These are phyloP conservation scores for Clivina fossor DNA, from an alignment of 2,888 invertebrate genomes.

Conservation along the genomic window DNA sequence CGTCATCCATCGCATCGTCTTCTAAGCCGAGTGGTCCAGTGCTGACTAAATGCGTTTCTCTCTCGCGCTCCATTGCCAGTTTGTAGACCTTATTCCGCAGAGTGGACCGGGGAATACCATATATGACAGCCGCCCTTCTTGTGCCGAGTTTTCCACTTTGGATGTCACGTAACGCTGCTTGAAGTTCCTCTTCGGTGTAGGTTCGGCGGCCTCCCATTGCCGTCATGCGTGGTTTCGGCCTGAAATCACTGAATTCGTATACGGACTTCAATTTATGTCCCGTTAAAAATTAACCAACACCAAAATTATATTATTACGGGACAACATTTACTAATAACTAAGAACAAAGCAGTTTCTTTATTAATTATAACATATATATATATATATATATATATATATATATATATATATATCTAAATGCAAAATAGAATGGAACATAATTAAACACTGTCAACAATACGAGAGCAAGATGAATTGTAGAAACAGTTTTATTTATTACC, in stretches of 20 bases:
- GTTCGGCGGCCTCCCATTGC: conserved; percentile 70
- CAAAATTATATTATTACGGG: too few relatives aligned
- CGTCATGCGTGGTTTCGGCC: conserved; percentile 69
- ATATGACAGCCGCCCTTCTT: conserved; percentile 89
- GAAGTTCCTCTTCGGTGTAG: conserved; percentile 95
- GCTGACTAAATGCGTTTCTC: conserved; percentile 62
- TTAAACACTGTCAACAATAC: too few relatives aligned
- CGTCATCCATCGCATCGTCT: conserved; percentile 60
- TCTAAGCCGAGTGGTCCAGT: conserved; percentile 50
- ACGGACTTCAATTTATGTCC: conserved; percentile 28
- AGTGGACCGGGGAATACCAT: conserved; percentile 95
- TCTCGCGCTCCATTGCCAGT: conserved; percentile 70
- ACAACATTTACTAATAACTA: too few relatives aligned
- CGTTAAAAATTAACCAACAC: too few relatives aligned
- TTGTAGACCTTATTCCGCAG: conserved; percentile 94
- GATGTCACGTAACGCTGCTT: conserved; percentile 91
- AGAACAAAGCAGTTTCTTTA: too few relatives aligned
- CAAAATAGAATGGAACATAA: too few relatives aligned
- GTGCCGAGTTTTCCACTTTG: conserved; percentile 91
- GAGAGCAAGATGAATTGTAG: too few relatives aligned
- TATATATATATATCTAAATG: too few relatives aligned
- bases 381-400: too few relatives aligned
- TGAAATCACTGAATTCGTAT: conserved; percentile 57
- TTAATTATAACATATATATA: too few relatives aligned
- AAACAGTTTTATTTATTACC: too few relatives aligned